These are phyloP conservation scores for Trichogramma dendrolimi DNA, from an alignment of 2,888 invertebrate genomes.

Conservation along the genomic window DNA sequence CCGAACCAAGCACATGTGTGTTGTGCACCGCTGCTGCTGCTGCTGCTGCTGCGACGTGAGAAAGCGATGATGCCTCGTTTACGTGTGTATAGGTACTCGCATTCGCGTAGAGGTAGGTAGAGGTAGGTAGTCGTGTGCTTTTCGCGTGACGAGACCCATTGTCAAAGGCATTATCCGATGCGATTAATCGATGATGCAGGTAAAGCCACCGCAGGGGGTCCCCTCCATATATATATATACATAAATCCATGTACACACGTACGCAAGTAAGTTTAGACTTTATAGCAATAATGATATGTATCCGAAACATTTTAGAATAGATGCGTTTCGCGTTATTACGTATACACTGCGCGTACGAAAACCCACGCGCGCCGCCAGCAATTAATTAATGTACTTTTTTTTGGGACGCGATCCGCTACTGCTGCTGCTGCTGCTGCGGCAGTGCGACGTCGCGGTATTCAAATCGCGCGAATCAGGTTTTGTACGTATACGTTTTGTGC, in stretches of 20 bases:
- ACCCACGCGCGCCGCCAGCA: neutral
- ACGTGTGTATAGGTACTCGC: too few species aligned
- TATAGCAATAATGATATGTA: neutral
- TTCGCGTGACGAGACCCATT: too few species aligned
- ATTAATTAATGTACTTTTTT: neutral
- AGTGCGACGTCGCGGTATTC: too few species aligned
- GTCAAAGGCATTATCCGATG: conserved; percentile 43
- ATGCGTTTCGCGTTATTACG: neutral
- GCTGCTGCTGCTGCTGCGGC: too few species aligned
- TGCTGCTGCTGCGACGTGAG: too few species aligned
- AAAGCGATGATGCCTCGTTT: too few species aligned
- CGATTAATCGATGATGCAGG: conserved; percentile 53
- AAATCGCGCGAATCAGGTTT: too few species aligned
- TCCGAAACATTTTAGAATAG: neutral
- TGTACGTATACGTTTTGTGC: too few species aligned
- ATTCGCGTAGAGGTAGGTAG: too few species aligned
- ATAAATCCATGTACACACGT: neutral
- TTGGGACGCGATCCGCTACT: neutral
- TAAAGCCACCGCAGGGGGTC: conserved; percentile 52
- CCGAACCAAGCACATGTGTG: too few species aligned
- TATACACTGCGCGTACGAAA: neutral
- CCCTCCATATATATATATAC: conserved; percentile 37
- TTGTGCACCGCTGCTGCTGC: too few species aligned
- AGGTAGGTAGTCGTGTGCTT: too few species aligned
- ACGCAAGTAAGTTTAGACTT: neutral